Evolutionary conservation across 2,113 vertebrate species (phyloP).

Genomic region (Mola mola): DNA sequence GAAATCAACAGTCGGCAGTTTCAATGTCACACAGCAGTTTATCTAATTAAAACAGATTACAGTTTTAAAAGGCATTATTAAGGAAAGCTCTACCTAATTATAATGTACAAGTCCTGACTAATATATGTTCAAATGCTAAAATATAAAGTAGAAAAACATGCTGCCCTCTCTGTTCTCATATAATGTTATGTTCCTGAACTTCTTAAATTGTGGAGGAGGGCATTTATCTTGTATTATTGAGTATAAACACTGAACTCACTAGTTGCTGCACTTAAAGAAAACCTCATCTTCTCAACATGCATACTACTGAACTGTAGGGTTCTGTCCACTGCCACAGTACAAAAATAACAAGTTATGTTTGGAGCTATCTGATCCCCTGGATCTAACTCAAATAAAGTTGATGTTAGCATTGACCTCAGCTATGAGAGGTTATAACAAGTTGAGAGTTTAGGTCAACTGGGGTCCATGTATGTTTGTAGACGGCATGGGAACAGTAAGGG

Average conservation of each 20-base stretch:
- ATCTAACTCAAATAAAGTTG: constrained; percentile 64
- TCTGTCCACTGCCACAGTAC: constrained; percentile 56
- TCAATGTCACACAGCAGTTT: not conserved
- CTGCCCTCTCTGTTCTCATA: not conserved
- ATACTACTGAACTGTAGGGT: constrained; percentile 39
- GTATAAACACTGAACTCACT: constrained; percentile 16
- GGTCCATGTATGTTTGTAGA: constrained; percentile 15
- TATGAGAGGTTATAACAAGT: constrained; percentile 43
- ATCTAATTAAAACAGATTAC: too few species aligned
- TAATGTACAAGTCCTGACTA: not conserved
- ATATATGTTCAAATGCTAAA: not conserved
- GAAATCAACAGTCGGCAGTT: constrained; percentile 8
- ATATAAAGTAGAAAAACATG: not conserved
- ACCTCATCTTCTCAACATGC: constrained; percentile 33
- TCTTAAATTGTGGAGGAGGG: not conserved
- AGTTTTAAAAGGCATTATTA: not conserved
- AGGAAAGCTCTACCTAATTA: not conserved
- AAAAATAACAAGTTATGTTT: constrained; percentile 76
- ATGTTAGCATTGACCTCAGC: constrained; percentile 62
- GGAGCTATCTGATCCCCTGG: constrained; percentile 69
- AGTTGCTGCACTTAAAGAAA: constrained; percentile 31
- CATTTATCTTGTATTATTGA: not conserved
- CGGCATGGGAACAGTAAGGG: not conserved
- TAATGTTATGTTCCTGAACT: not conserved
- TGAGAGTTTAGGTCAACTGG: constrained; percentile 35